Percentiles rank a stretch among this genome's conserved stretches.
Evolutionary conservation across 2,797 vertebrate genomes (phyloP).

Genomic region (Tragopan temminckii): DNA sequence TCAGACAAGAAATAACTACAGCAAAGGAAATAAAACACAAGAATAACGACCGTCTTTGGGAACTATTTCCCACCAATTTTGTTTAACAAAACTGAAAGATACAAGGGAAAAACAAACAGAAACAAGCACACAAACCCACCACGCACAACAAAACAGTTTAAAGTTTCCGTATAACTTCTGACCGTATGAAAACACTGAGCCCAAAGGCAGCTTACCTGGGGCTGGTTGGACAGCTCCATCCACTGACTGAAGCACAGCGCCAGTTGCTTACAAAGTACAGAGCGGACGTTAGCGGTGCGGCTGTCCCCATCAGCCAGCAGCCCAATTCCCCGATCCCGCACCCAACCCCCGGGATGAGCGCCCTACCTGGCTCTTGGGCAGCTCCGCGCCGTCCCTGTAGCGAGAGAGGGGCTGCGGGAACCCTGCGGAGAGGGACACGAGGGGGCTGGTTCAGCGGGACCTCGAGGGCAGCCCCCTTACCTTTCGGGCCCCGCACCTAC

Average conservation of each 20-base stretch:
- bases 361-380: conserved; percentile 27
- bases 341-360: not conserved
- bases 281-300: not conserved
- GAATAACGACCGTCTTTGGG: not conserved
- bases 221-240: conserved; percentile 72
- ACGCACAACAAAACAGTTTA: not conserved
- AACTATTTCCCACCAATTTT: not conserved
- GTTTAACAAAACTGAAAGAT: not conserved
- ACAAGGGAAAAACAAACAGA: not conserved
- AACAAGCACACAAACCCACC: too few relatives aligned
- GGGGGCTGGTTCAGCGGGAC: not conserved
- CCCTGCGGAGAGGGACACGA: conserved; percentile 25
- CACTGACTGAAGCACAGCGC: conserved; percentile 79
- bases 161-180: not conserved
- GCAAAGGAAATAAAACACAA: not conserved
- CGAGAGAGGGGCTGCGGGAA: conserved; percentile 45
- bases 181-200: not conserved
- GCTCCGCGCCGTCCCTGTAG: not conserved
- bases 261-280: conserved; percentile 72
- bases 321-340: not conserved
- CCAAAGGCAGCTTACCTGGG: conserved; percentile 72
- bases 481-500: not conserved
- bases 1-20: not conserved
- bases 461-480: too few relatives aligned
- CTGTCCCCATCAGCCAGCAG: not conserved